A percentile compares a stretch with the other conserved stretches of the same genome.
Conservation (phyloP, 2,888 invertebrate genomes). For the Arrhopalites spinosus region DNA sequence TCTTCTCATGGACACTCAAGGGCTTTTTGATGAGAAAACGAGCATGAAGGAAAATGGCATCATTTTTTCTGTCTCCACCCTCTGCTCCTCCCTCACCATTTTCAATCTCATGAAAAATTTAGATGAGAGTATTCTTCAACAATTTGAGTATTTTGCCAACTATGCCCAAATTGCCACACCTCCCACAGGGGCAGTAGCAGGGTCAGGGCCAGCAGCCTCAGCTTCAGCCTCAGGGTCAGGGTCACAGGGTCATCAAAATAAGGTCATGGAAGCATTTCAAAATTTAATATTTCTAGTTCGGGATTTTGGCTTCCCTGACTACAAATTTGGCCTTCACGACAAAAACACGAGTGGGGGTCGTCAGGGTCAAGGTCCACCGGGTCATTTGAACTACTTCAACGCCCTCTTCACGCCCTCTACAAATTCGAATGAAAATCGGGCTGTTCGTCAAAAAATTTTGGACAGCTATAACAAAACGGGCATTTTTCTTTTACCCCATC, state of each 20-base stretch:
- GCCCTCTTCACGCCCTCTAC: not conserved
- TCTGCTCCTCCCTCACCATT: not conserved
- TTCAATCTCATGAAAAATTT: not conserved
- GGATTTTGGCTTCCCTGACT: not conserved
- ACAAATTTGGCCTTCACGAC: not conserved
- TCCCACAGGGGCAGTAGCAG: too few species aligned
- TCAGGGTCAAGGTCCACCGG: not conserved
- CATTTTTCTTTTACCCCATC: conserved; percentile 17
- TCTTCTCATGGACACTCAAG: conserved; percentile 7
- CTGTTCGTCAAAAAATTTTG: conserved; percentile 9
- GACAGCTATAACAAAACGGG: conserved; percentile 1
- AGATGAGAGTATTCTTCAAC: not conserved
- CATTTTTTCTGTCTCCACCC: not conserved
- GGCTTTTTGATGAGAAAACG: conserved; percentile 11
- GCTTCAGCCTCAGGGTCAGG: not conserved
- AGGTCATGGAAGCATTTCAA: not conserved
- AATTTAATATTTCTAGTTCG: not conserved
- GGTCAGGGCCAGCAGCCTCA: too few species aligned
- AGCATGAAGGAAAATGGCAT: conserved; percentile 10
- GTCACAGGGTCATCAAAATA: not conserved
- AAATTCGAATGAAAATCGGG: not conserved
- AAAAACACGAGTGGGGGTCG: not conserved
- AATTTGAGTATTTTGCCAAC: not conserved
- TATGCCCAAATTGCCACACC: not conserved
- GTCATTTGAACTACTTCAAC: not conserved